phyloP scores from a whole-genome alignment of 2,888 invertebrate genomes.

The Hydriomena furcata region DNA sequence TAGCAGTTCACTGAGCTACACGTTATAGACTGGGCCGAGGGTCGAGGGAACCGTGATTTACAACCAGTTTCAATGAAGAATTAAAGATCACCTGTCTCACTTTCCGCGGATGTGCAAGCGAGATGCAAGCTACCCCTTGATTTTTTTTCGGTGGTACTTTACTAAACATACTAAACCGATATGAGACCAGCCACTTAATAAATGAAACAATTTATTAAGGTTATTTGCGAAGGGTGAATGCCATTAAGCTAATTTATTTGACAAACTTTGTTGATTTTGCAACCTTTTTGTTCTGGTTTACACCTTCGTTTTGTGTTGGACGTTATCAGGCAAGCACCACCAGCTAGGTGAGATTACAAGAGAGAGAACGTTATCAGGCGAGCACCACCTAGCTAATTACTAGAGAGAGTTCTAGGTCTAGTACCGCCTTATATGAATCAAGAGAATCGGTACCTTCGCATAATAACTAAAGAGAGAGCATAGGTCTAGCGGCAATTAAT shows the following conservation, averaged over 20 bases:
- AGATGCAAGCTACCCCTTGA: conserved; percentile 28
- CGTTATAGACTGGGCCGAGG: conserved; percentile 47
- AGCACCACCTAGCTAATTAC: too few species aligned
- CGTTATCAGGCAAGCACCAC: too few species aligned
- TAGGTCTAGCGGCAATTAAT: too few species aligned
- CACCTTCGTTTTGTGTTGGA: background rate
- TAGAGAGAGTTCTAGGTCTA: too few species aligned
- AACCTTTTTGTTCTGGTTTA: conserved; percentile 14
- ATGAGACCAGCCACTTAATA: conserved; percentile 69
- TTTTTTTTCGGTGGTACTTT: conserved; percentile 30
- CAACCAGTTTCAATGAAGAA: conserved; percentile 35
- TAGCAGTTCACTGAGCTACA: conserved; percentile 67
- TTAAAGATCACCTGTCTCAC: conserved; percentile 30
- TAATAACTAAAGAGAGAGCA: too few species aligned
- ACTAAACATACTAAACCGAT: conserved; percentile 59
- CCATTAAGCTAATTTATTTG: conserved; percentile 41
- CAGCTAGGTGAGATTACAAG: too few species aligned
- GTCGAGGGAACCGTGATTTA: conserved; percentile 39
- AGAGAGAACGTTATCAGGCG: too few species aligned
- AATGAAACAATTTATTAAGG: conserved; percentile 79
- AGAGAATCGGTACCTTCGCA: too few species aligned
- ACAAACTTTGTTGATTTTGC: conserved; percentile 36
- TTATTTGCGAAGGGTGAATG: conserved; percentile 63
- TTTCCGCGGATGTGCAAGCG: conserved; percentile 25
- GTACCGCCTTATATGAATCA: too few species aligned